Evolutionary conservation across 2,797 vertebrate genomes (phyloP).

Genomic region (Psittacula derbiana): DNA sequence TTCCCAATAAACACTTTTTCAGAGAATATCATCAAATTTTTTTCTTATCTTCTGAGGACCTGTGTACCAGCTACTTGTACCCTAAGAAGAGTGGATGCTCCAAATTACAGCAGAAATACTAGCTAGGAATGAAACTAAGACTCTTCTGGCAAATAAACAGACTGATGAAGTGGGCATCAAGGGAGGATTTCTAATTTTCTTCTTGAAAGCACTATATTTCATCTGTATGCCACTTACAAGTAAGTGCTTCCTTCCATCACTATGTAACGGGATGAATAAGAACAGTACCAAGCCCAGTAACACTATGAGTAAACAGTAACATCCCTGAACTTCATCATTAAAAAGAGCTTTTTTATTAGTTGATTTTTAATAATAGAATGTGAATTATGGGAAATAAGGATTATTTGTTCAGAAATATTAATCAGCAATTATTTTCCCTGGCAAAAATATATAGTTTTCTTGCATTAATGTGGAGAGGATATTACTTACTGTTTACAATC

Average conservation of each 20-base stretch:
- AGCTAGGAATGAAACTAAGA: background rate
- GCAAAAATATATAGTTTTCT: slow-evolving; percentile 4
- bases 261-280: background rate
- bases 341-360: background rate
- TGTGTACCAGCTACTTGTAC: background rate
- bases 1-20: background rate
- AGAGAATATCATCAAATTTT: background rate
- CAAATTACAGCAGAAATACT: slow-evolving; percentile 3
- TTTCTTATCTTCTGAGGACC: background rate
- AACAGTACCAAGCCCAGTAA: background rate
- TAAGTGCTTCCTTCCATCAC: background rate
- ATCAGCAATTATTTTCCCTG: background rate
- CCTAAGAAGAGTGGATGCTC: background rate
- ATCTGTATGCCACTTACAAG: background rate
- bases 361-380: slow-evolving; percentile 2
- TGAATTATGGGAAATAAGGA: background rate
- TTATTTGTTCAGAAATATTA: slow-evolving; percentile 24
- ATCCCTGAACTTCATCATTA: background rate
- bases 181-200: slow-evolving; percentile 44
- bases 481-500: background rate
- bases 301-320: background rate
- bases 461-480: background rate
- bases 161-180: slow-evolving; percentile 35
- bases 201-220: slow-evolving; percentile 36
- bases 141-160: slow-evolving; percentile 23